Conservation (phyloP, 2,797 vertebrate species). For the Brachymystax lenok region DNA sequence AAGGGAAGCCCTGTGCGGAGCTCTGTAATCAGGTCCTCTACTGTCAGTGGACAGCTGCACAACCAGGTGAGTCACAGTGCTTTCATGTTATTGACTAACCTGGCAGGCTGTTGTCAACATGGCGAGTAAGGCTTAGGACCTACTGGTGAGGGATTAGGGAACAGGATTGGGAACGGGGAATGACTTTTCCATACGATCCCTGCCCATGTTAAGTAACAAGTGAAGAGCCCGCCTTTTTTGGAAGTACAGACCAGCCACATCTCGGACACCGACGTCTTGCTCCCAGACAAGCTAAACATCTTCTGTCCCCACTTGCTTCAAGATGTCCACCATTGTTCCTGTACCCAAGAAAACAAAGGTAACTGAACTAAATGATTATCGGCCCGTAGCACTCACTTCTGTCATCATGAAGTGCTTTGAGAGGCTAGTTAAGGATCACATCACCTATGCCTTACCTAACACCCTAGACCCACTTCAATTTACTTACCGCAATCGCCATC, state of each 20-base stretch:
- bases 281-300: too few species aligned
- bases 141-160: slow-evolving; percentile 51
- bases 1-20: slow-evolving; percentile 28
- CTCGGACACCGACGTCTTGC: too few species aligned
- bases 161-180: slow-evolving; percentile 35
- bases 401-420: too few species aligned
- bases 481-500: too few species aligned
- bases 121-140: slow-evolving; percentile 49
- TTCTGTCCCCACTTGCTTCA: too few species aligned
- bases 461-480: too few species aligned
- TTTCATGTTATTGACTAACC: slow-evolving; percentile 76
- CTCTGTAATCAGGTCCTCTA: slow-evolving; percentile 65
- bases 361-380: too few species aligned
- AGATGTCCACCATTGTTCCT: too few species aligned
- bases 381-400: too few species aligned
- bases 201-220: slow-evolving; percentile 48
- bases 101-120: slow-evolving; percentile 60
- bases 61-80: slow-evolving; percentile 67
- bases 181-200: slow-evolving; percentile 50
- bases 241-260: background rate
- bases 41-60: slow-evolving; percentile 67
- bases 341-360: too few species aligned
- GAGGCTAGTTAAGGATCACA: too few species aligned
- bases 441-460: too few species aligned
- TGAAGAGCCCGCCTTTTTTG: slow-evolving; percentile 14